These are phyloP conservation scores for Brachyhypopomus occidentalis DNA, from an alignment of 2,113 vertebrate genomes.

Conservation along the genomic window DNA sequence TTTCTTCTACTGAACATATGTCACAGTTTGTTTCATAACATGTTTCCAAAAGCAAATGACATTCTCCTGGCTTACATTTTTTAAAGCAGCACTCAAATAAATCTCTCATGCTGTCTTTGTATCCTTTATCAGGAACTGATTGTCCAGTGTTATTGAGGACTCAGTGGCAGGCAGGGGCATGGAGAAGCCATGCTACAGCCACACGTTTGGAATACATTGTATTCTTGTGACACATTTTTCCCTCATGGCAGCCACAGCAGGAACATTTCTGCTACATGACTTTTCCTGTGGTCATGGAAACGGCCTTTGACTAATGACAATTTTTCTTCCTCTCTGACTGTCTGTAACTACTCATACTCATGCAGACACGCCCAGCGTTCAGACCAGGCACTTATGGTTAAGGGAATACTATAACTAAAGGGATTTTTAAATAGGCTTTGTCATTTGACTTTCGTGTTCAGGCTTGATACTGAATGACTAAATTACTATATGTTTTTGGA, in stretches of 20 bases:
- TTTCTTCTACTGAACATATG: too few species aligned
- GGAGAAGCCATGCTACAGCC: not conserved
- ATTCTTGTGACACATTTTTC: not conserved
- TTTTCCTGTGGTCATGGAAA: not conserved
- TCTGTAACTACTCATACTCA: conserved; percentile 1
- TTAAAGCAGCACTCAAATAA: not conserved
- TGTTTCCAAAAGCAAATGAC: not conserved
- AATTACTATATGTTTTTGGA: not conserved
- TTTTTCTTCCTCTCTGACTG: not conserved
- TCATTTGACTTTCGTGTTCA: conserved; percentile 28
- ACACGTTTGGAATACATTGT: not conserved
- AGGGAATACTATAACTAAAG: conserved; percentile 30
- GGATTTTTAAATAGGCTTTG: conserved; percentile 40
- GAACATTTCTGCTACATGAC: not conserved
- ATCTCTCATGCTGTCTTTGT: not conserved
- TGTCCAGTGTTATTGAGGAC: not conserved
- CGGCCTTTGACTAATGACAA: too few species aligned
- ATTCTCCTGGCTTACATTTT: not conserved
- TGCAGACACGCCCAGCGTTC: conserved; percentile 43
- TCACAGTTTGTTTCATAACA: not conserved
- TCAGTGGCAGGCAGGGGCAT: not conserved
- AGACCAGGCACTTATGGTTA: conserved; percentile 17
- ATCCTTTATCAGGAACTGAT: not conserved
- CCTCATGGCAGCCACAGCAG: not conserved
- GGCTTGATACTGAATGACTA: conserved; percentile 8